These are phyloP conservation scores for Choristoneura fumiferana DNA, from an alignment of 1,140 invertebrate species.

Conservation along the genomic window DNA sequence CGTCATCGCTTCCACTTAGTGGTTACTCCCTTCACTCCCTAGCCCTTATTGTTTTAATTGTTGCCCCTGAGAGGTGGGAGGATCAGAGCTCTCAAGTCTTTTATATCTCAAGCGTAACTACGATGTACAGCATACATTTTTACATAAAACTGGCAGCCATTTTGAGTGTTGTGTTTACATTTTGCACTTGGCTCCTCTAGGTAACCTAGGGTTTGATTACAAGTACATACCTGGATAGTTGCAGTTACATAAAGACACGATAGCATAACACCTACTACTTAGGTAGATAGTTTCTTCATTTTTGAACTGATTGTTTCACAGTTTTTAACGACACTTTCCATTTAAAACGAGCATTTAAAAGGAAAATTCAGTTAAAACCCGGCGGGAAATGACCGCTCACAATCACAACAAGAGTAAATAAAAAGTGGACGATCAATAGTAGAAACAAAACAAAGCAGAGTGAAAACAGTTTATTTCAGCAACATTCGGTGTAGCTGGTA, in stretches of 20 bases:
- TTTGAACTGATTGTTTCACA: too few relatives aligned
- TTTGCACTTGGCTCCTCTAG: too few relatives aligned
- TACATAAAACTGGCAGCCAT: slow-evolving; percentile 29
- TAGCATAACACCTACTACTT: too few relatives aligned
- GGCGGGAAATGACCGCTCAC: neutral
- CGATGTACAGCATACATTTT: slow-evolving; percentile 27
- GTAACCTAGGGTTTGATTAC: too few relatives aligned
- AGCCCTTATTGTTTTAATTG: slow-evolving; percentile 71
- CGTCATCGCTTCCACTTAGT: slow-evolving; percentile 66
- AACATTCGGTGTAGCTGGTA: neutral
- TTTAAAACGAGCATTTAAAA: too few relatives aligned
- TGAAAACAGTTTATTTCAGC: neutral
- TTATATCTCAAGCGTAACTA: slow-evolving; percentile 45
- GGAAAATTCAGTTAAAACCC: neutral
- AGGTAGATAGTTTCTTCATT: too few relatives aligned
- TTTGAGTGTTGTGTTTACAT: slow-evolving; percentile 11
- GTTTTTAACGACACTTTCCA: too few relatives aligned
- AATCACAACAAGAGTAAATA: neutral
- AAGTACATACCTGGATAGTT: too few relatives aligned
- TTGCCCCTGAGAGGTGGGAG: slow-evolving; percentile 70
- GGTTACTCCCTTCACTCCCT: slow-evolving; percentile 53
- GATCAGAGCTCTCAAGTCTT: slow-evolving; percentile 59
- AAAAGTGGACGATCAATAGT: neutral
- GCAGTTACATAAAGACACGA: too few relatives aligned
- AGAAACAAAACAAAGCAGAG: slow-evolving; percentile 3